Conservation (phyloP, 2,888 invertebrate genomes). For the Pollenia amentaria region DNA sequence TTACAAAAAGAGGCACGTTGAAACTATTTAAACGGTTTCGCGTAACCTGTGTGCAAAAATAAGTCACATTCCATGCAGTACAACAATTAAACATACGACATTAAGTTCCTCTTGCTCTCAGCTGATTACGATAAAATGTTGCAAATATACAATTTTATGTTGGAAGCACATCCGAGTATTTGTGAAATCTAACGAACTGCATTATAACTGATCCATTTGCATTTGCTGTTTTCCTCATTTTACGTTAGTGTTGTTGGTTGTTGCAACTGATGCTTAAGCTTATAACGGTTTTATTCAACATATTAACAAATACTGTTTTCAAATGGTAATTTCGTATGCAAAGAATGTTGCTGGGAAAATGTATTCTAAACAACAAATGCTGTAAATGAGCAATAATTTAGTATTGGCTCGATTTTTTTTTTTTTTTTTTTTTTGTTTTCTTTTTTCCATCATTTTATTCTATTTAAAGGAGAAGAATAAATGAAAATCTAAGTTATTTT, state of each 20-base stretch:
- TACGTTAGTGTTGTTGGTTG: slow-evolving; percentile 2
- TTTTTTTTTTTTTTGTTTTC: no score
- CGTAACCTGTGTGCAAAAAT: slow-evolving; percentile 42
- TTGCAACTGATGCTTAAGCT: slow-evolving; percentile 3
- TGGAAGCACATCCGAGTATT: slow-evolving; percentile 26
- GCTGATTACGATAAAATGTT: slow-evolving; percentile 54
- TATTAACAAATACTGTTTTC: slow-evolving; percentile 46
- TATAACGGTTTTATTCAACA: slow-evolving; percentile 40
- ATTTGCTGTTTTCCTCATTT: slow-evolving; percentile 16
- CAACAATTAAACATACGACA: not conserved
- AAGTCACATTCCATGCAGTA: slow-evolving; percentile 11
- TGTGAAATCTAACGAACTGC: slow-evolving; percentile 55
- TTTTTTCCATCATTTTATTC: no score
- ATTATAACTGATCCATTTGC: slow-evolving; percentile 36
- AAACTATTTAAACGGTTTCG: slow-evolving; percentile 61
- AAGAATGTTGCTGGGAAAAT: slow-evolving; percentile 30
- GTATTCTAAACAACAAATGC: slow-evolving; percentile 52
- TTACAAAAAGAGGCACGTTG: slow-evolving; percentile 60
- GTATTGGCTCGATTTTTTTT: not conserved
- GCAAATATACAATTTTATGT: not conserved
- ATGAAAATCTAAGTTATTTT: no score
- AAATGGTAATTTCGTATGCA: slow-evolving; percentile 55
- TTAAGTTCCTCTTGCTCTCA: slow-evolving; percentile 22
- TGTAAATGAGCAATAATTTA: slow-evolving; percentile 49
- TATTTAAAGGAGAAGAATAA: no score